phyloP scores from a whole-genome alignment of 1,140 invertebrate genomes.

The Augochlora pura region DNA sequence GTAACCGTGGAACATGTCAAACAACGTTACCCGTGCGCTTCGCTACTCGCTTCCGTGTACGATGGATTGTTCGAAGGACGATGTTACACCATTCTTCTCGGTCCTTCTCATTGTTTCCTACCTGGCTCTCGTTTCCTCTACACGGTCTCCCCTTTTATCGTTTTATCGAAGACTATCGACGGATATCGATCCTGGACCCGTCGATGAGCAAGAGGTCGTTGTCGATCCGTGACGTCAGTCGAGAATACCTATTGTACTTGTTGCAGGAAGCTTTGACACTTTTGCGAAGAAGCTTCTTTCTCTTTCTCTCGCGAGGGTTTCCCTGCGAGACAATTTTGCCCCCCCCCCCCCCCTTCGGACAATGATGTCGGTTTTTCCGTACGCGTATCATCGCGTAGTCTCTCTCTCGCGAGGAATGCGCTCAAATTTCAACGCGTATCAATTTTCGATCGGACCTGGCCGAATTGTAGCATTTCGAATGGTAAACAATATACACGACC shows the following conservation, averaged over 20 bases:
- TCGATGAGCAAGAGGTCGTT: constrained; percentile 59
- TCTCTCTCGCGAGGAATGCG: background rate
- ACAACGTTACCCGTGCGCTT: background rate
- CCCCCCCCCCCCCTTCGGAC: too few species aligned
- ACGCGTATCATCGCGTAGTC: background rate
- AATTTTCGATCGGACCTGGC: background rate
- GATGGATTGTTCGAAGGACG: background rate
- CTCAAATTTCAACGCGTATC: background rate
- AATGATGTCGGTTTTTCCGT: background rate
- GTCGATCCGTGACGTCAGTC: constrained; percentile 66
- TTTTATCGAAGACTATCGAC: constrained; percentile 56
- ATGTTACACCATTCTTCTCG: background rate
- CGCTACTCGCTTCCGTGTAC: background rate
- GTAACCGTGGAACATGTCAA: constrained; percentile 12
- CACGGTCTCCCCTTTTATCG: background rate
- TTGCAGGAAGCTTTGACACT: constrained; percentile 56
- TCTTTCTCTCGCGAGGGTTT: background rate
- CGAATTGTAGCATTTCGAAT: background rate
- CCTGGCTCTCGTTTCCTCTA: too few species aligned
- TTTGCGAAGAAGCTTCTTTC: constrained; percentile 26
- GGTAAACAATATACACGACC: background rate
- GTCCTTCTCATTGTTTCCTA: background rate
- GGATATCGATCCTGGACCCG: constrained; percentile 51
- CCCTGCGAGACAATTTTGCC: background rate
- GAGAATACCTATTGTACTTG: constrained; percentile 64